Evolutionary conservation across 1,140 invertebrate species (phyloP).

Genomic region (Hermetia illucens): DNA sequence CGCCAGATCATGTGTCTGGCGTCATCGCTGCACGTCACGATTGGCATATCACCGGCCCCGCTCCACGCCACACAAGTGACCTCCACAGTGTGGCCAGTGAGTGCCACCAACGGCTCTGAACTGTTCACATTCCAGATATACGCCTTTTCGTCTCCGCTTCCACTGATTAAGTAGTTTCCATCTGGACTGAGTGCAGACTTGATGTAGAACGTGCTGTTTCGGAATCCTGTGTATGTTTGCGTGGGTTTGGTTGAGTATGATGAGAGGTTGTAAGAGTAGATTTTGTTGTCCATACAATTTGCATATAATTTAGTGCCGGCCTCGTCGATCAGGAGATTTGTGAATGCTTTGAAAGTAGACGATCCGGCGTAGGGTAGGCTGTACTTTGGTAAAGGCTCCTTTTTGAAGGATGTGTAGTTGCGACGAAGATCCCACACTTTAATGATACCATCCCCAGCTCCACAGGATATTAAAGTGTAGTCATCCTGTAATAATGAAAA

Average conservation of each 20-base stretch:
- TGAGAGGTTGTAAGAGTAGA: constrained; percentile 70
- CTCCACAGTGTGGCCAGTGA: constrained; percentile 63
- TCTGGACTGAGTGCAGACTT: constrained; percentile 67
- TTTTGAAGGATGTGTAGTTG: constrained; percentile 54
- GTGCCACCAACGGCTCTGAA: constrained; percentile 46
- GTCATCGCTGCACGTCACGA: constrained; percentile 72
- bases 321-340: constrained; percentile 60
- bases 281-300: constrained; percentile 70
- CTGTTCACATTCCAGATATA: constrained; percentile 66
- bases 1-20: constrained; percentile 61
- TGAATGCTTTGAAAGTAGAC: constrained; percentile 56
- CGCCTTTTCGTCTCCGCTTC: constrained; percentile 68
- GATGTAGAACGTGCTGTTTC: constrained; percentile 67
- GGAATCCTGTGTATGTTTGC: constrained; percentile 48
- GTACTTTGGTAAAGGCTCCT: constrained; percentile 54
- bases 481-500: constrained; percentile 41
- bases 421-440: constrained; percentile 81
- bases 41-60: constrained; percentile 32
- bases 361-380: constrained; percentile 54
- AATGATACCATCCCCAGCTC: constrained; percentile 67
- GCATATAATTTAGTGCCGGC: constrained; percentile 57
- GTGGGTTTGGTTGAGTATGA: constrained; percentile 51
- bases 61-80: constrained; percentile 76
- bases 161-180: constrained; percentile 63
- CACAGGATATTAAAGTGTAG: constrained; percentile 60